These are phyloP conservation scores for Gari tellinella DNA, from an alignment of 2,888 invertebrate genomes.

Conservation along the genomic window DNA sequence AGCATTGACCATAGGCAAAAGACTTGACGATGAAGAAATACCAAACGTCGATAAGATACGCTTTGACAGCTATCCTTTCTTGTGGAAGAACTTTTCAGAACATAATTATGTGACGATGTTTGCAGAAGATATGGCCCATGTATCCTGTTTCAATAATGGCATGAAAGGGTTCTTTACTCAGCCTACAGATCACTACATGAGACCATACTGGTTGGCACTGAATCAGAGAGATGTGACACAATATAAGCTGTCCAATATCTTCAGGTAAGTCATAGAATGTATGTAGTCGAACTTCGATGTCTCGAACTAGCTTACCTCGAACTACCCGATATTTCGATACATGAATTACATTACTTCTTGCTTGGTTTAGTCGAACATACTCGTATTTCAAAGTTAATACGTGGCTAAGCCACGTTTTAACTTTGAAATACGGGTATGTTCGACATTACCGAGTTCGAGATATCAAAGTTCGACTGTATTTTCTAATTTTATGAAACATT, in stretches of 20 bases:
- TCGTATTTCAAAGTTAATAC: too few relatives aligned
- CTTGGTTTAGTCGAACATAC: too few relatives aligned
- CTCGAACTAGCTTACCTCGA: too few relatives aligned
- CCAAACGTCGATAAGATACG: not conserved
- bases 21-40: not conserved
- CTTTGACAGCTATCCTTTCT: constrained; percentile 33
- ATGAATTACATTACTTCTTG: too few relatives aligned
- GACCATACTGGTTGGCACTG: constrained; percentile 42
- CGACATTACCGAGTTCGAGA: too few relatives aligned
- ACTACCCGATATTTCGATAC: too few relatives aligned
- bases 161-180: constrained; percentile 24
- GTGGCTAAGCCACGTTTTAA: too few relatives aligned
- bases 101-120: constrained; percentile 36
- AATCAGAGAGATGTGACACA: not conserved
- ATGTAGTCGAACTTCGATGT: not conserved
- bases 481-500: too few relatives aligned
- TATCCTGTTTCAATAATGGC: constrained; percentile 25
- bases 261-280: constrained; percentile 4
- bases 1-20: constrained; percentile 17
- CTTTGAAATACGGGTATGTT: too few relatives aligned
- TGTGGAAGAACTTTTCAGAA: constrained; percentile 44
- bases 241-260: constrained; percentile 6
- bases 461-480: too few relatives aligned
- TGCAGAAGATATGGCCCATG: constrained; percentile 34
- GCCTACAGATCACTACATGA: constrained; percentile 46